phyloP scores from a whole-genome alignment of 2,797 vertebrate species.

The Heliangelus exortis region DNA sequence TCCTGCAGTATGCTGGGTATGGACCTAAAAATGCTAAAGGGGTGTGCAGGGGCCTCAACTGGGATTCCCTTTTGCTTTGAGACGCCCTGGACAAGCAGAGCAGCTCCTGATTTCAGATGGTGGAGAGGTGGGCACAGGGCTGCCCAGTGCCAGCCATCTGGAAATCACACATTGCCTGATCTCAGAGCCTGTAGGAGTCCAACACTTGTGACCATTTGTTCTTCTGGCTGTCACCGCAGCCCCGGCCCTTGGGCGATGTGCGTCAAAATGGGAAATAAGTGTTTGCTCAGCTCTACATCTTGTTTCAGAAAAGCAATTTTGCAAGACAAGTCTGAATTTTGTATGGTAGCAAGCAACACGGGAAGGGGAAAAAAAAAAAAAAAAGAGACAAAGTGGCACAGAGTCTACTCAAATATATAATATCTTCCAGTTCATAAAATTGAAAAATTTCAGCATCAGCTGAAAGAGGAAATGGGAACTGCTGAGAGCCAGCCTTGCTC shows the following conservation, averaged over 20 bases:
- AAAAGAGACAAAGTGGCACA: background rate
- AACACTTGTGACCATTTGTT: background rate
- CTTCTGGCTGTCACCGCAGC: background rate
- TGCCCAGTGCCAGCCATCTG: rapidly evolving
- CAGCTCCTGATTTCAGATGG: background rate
- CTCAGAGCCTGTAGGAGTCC: rapidly evolving
- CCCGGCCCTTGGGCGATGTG: rapidly evolving
- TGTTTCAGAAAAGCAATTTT: background rate
- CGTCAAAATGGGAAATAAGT: background rate
- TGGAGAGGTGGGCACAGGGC: background rate
- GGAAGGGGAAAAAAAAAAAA: background rate
- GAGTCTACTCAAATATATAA: background rate
- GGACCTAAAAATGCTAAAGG: background rate
- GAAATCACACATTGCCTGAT: background rate
- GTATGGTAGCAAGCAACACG: background rate
- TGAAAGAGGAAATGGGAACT: background rate
- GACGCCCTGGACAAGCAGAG: background rate
- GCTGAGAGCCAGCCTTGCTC: background rate
- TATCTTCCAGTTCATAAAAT: background rate
- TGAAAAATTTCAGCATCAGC: background rate
- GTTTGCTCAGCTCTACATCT: background rate
- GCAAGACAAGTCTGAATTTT: background rate
- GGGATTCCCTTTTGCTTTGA: background rate
- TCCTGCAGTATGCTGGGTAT: background rate
- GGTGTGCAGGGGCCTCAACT: background rate